Conservation (phyloP, 2,888 invertebrate genomes). For the Eristalis tenax region DNA sequence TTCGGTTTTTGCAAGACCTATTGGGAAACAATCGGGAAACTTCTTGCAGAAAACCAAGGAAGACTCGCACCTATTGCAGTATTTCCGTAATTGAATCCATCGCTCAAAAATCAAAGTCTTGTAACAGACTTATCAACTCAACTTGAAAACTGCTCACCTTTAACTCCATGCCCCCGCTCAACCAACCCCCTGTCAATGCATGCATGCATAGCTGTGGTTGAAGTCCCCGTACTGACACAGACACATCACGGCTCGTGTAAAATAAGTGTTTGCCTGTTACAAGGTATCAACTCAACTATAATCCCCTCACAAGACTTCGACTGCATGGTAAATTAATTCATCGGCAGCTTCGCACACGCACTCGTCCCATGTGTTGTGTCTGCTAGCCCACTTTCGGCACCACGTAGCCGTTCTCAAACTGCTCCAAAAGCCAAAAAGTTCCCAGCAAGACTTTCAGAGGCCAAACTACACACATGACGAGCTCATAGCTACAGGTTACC, state of each 20-base stretch:
- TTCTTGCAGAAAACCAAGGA: not conserved
- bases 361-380: not conserved
- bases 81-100: not conserved
- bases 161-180: not conserved
- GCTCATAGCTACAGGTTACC: constrained; percentile 19
- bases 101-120: not conserved
- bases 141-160: not conserved
- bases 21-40: not conserved
- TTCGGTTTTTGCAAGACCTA: no score
- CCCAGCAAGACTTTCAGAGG: not conserved
- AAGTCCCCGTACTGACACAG: not conserved
- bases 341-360: constrained; percentile 13
- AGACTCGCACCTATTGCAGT: not conserved
- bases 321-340: constrained; percentile 43
- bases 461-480: not conserved
- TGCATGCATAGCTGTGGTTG: no score
- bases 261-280: constrained; percentile 8
- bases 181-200: not conserved
- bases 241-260: not conserved
- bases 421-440: constrained; percentile 14
- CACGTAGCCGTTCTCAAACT: not conserved
- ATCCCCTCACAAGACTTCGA: constrained; percentile 22
- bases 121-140: not conserved
- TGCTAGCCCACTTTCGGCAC: not conserved
- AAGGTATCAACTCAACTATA: constrained; percentile 24